Percentiles rank a stretch among this genome's conserved stretches.
Evolutionary conservation across 2,113 vertebrate genomes (phyloP).

Genomic region (Cichladusa arquata): DNA sequence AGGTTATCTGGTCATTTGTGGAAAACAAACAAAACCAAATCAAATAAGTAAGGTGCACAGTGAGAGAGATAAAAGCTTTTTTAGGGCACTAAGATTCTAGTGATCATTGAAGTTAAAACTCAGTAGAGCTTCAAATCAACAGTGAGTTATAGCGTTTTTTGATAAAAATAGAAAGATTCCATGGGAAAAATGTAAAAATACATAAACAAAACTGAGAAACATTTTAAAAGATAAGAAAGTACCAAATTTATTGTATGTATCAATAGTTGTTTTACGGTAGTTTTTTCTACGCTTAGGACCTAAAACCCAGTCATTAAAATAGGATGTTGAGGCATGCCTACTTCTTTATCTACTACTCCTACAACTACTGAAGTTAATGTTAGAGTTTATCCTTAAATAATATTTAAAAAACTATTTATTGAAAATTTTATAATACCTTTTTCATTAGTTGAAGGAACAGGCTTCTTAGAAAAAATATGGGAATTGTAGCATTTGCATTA

Average conservation of each 20-base stretch:
- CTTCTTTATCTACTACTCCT: not conserved
- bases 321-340: accelerated
- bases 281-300: not conserved
- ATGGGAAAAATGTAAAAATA: not conserved
- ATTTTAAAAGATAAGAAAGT: not conserved
- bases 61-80: not conserved
- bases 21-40: not conserved
- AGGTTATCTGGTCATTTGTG: not conserved
- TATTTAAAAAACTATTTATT: not conserved
- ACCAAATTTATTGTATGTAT: not conserved
- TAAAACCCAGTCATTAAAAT: not conserved
- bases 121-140: not conserved
- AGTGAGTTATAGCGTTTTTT: not conserved
- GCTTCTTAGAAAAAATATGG: not conserved
- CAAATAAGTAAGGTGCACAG: not conserved
- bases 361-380: not conserved
- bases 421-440: not conserved
- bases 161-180: not conserved
- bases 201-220: not conserved
- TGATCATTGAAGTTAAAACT: not conserved
- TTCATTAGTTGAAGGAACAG: not conserved
- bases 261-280: not conserved
- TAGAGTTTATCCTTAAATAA: not conserved
- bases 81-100: not conserved
- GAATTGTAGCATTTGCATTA: not conserved